Evolutionary conservation across 2,888 invertebrate species (phyloP), one percentile per base, ranked within the genome.

Genomic region (Beris chalybata): DNA sequence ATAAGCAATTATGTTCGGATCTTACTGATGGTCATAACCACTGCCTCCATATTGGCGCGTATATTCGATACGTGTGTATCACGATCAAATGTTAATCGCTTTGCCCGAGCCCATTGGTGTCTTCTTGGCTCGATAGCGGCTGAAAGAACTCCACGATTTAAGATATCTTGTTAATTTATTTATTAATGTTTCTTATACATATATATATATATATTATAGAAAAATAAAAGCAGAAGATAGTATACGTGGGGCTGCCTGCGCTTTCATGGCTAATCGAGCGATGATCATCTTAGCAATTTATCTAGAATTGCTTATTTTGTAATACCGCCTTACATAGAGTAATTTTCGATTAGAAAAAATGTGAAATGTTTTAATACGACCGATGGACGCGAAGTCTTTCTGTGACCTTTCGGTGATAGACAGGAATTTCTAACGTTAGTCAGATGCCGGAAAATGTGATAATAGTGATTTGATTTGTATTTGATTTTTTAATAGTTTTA

Each of bases 1-100:
- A 57, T 61, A 66, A 68, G 68, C 64, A 68, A 68, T 68, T 68
- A 68, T 66, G 64, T 38, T 38, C 3, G 13, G 48, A 22, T 53
- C 53, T 53, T 53, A 15, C 29, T 53, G 38, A 38, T 12, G 22
- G 15, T 12, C 5, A 11, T 22, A 48, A 48, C 48, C 48, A 48
- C 22, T 11, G 12, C 13, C 15, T 48, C 12, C 15, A 22, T 48
- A 13, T 7, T 12, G 48, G 5, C 48, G 7, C 22, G n/a, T 12
- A 38, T 38, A 38, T 4, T 38, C 38, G 38, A 12, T 48, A 15
- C 22, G 13, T 13, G 13, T 48, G 6, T 12, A 48, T 7, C 13
- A 13, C 48, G 48, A 48, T 48, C 48, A 15, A 15, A 48, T 15
- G 48, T 48, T 48, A 48, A 48, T 48, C 48, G 13, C 4, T 48